These are phyloP conservation scores for Oikopleura vanhoeffeni DNA, from an alignment of 23 tunicate species.

Conservation along the genomic window DNA sequence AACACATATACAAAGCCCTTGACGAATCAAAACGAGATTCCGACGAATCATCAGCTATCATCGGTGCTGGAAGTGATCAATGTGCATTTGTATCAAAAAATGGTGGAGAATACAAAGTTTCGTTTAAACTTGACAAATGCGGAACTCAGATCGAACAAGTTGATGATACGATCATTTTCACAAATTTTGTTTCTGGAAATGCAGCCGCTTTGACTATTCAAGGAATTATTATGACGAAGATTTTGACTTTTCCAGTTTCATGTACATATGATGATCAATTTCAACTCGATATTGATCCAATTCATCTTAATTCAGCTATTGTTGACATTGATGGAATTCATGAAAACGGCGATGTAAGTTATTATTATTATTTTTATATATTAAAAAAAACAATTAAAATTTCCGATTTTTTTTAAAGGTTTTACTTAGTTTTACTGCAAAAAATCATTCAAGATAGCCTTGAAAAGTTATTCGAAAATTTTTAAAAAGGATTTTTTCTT, in stretches of 20 bases:
- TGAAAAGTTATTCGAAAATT: too few relatives aligned
- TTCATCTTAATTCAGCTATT: neutral
- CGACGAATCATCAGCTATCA: neutral
- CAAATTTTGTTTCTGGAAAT: neutral
- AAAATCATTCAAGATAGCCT: too few relatives aligned
- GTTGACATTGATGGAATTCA: neutral
- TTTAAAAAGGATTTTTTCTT: too few relatives aligned
- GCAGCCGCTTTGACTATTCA: neutral
- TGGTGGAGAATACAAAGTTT: neutral
- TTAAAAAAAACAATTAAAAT: too few relatives aligned
- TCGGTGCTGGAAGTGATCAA: neutral
- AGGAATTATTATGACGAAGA: slow-evolving; percentile 7
- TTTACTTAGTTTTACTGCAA: too few relatives aligned
- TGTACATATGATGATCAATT: neutral
- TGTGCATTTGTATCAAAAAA: neutral
- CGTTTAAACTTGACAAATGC: slow-evolving; percentile 4
- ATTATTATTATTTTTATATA: too few relatives aligned
- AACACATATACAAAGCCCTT: neutral
- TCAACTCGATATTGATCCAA: neutral
- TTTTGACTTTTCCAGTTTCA: neutral
- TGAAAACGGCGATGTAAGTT: neutral
- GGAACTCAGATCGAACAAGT: neutral
- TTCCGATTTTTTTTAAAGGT: too few relatives aligned
- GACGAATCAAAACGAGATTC: neutral
- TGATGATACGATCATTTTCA: neutral